Percentiles rank a stretch among this genome's conserved stretches.
These are phyloP conservation scores for Antechinus stuartii DNA, from an alignment of 2,113 vertebrate species.

Conservation along the genomic window DNA sequence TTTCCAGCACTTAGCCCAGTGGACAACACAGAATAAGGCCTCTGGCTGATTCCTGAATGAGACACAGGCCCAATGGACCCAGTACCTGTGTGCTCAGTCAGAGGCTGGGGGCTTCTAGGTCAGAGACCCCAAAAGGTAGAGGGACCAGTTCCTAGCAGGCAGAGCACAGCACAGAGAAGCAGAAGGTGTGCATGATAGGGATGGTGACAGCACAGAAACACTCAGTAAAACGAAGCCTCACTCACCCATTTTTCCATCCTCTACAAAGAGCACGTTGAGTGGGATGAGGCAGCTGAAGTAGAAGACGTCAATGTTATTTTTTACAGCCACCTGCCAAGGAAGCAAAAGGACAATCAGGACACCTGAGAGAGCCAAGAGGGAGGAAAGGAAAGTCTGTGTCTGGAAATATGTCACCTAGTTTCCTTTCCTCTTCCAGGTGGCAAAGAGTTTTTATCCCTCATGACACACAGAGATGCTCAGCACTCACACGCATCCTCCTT, in stretches of 20 bases:
- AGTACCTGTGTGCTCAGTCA: too few species aligned
- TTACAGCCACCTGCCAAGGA: constrained; percentile 94
- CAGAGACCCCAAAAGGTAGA: constrained; percentile 29
- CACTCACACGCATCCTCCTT: not conserved
- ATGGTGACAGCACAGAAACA: constrained; percentile 28
- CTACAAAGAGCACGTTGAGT: constrained; percentile 98
- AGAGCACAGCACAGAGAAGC: not conserved
- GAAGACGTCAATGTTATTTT: constrained; percentile 99
- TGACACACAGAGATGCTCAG: not conserved
- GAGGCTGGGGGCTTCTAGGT: not conserved
- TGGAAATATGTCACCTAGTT: constrained; percentile 28
- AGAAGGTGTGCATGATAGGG: constrained; percentile 2
- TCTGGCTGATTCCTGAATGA: too few species aligned
- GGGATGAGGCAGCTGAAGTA: constrained; percentile 99
- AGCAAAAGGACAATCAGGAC: constrained; percentile 72
- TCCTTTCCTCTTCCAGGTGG: constrained; percentile 13
- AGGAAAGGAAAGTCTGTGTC: constrained; percentile 18
- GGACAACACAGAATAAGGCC: not conserved
- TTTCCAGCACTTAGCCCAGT: not conserved
- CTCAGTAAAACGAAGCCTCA: constrained; percentile 39
- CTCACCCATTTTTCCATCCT: constrained; percentile 99
- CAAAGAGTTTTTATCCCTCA: constrained; percentile 19
- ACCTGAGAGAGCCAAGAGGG: constrained; percentile 31
- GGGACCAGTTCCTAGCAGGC: not conserved
- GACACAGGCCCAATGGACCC: too few species aligned